Base-by-base conservation (phyloP, 2,888 invertebrate species). In the Uloborus plumipes region DNA sequence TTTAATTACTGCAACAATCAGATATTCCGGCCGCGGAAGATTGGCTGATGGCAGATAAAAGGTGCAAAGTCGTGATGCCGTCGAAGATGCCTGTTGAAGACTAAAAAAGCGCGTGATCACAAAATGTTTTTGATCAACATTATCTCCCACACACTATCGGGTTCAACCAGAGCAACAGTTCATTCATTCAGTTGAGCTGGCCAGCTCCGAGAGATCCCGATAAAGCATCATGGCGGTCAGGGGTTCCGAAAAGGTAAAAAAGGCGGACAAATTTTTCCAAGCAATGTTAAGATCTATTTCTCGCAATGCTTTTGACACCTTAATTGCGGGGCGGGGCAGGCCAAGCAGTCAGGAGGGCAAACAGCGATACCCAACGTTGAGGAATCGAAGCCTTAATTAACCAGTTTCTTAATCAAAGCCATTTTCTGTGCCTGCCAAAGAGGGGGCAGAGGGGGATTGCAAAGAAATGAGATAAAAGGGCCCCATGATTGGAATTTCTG, bases 351-450 rank as follows among this genome's bases (percentile, higher is more conserved):
- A 64, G 47, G 53, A 73, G 58, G 67, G 47, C 67, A 62, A 73
- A 80, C 58, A 61, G 72, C 67, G 73, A 67, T 71, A 62, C 53
- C 67, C 79, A 80, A 62, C 79, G 72, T 79, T 72, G 78, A 71
- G 53, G 72, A 39, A 71, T 65, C 65, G 78, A 79, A 72, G 72
- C 78, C 73, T 80, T 73, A 80, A 80, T 80, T 80, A 80, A 69
- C 67, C 69, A 73, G 73, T 61, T 73, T 69, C 79, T 73, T 80
- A 80, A 80, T 80, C 79, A 80, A 80, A 80, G 73, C 64, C 62
- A 77, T 70, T 77, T 61, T 77, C 62, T 77, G 61, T 76, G 47
- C 62, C 55, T 62, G n/a, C 53, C 67, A 26, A 49, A 50, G 55
- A 65, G 39, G 31, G 18, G 31, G 47, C 26, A 26, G 26, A 26